Base-by-base conservation (phyloP, 2,797 vertebrate species). In the Aldrovandia affinis region DNA sequence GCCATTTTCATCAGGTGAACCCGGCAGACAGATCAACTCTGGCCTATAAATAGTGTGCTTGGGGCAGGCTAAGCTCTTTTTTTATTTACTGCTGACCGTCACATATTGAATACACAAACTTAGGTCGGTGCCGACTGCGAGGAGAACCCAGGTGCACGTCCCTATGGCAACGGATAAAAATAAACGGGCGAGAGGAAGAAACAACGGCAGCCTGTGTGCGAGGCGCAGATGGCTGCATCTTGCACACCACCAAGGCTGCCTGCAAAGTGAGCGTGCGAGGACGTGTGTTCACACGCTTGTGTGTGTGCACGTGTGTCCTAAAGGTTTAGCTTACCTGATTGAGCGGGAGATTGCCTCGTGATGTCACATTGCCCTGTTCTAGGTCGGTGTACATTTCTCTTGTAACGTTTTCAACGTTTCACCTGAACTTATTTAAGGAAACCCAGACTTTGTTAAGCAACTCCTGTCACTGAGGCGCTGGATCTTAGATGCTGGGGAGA, bases 191-290 rank as follows among this genome's bases (percentile, higher is more conserved):
- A 82, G 42, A 61, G 78, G 80, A 81, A 83, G 68, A 86, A 85
- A 86, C 83, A 84, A 42, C 55, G 83, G 65, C 79, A 85, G 77
- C 44, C 82, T 85, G 86, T 78, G 68, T 83, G 83, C 83, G 63
- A 80, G 80, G 30, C 85, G 65, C 88, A 87, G 86, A 89, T 86
- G 85, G 86, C 77, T 84, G 36, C 39, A 77, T 70, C 82, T 86
- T 59, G 15, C 42, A 20, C 30, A 25, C 78, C 83, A 83, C 78
- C 83, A 78, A 36, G n/a, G 5, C 3, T 63, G 59, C 59, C 25
- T 63, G 59, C n/a, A 63, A 70, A 84, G 79, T 82, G 59, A 55
- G 61, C 78, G 59, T 59, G 42, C 20, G 3, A 25, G 78, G 50
- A 44, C 22, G 22, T 20, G n/a, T 65, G 75, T 63, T 18, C 6